phyloP scores from a whole-genome alignment of 2,113 vertebrate genomes.

The Platysteira castanea region DNA sequence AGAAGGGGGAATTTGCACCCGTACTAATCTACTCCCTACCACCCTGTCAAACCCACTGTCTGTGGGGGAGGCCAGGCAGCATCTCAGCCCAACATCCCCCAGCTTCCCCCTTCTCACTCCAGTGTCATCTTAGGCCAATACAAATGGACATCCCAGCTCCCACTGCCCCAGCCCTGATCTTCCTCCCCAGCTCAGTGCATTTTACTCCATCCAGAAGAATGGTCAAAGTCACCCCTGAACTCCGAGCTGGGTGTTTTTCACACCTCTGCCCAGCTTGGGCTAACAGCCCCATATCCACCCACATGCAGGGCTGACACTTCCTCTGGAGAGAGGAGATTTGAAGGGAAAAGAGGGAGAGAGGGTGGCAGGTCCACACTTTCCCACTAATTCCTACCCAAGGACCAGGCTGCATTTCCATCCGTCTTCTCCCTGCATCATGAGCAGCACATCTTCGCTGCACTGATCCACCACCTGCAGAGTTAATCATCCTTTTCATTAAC shows the following conservation, averaged over 20 bases:
- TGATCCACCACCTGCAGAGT: not conserved
- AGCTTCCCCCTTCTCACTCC: not conserved
- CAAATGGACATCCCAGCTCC: fast-evolving
- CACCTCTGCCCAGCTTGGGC: not conserved
- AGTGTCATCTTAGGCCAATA: not conserved
- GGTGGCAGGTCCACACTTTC: not conserved
- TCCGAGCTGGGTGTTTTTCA: not conserved
- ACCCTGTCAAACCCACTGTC: not conserved
- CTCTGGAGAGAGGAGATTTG: not conserved
- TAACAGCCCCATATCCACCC: not conserved
- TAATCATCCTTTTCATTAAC: not conserved
- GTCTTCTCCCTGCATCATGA: not conserved
- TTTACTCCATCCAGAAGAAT: not conserved
- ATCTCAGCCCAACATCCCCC: not conserved
- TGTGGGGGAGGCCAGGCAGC: not conserved
- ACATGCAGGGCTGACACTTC: not conserved
- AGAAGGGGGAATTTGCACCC: fast-evolving
- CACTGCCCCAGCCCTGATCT: not conserved
- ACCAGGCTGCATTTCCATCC: not conserved
- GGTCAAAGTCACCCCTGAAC: not conserved
- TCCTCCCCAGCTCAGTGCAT: not conserved
- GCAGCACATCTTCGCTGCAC: not conserved
- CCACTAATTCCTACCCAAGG: not conserved
- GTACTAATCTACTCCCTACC: not conserved
- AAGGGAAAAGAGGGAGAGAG: not conserved